These are phyloP conservation scores for Psittacula derbiana DNA, from an alignment of 2,797 vertebrate genomes.

Conservation along the genomic window DNA sequence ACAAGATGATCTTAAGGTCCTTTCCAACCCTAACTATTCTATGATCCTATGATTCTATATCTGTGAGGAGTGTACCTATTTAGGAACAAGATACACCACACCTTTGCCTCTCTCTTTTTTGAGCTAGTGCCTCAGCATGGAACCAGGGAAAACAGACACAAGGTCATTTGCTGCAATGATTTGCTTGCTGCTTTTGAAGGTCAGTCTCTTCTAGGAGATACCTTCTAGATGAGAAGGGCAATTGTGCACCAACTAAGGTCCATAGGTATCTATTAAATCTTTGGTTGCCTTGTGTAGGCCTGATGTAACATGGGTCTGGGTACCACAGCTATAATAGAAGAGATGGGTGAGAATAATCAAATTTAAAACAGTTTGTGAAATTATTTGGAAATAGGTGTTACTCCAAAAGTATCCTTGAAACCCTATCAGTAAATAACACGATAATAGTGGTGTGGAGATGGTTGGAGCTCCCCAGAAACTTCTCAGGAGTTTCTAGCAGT, in stretches of 20 bases:
- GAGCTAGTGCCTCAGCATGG: not conserved
- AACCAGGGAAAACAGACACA: not conserved
- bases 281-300: not conserved
- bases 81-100: not conserved
- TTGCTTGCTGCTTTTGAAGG: not conserved
- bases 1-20: too few relatives aligned
- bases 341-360: not conserved
- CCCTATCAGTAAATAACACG: not conserved
- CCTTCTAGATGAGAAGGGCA: not conserved
- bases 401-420: not conserved
- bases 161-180: not conserved
- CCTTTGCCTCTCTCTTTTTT: not conserved
- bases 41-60: too few relatives aligned
- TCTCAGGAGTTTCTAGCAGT: not conserved
- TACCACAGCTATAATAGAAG: not conserved
- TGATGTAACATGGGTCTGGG: not conserved
- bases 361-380: not conserved
- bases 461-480: not conserved
- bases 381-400: not conserved
- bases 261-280: not conserved
- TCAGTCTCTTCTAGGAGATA: not conserved
- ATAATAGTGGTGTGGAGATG: not conserved
- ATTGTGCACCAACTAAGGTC: not conserved
- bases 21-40: too few relatives aligned
- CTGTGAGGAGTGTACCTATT: not conserved